phyloP scores from a whole-genome alignment of 2,888 invertebrate genomes.

The Protophormia terraenovae region DNA sequence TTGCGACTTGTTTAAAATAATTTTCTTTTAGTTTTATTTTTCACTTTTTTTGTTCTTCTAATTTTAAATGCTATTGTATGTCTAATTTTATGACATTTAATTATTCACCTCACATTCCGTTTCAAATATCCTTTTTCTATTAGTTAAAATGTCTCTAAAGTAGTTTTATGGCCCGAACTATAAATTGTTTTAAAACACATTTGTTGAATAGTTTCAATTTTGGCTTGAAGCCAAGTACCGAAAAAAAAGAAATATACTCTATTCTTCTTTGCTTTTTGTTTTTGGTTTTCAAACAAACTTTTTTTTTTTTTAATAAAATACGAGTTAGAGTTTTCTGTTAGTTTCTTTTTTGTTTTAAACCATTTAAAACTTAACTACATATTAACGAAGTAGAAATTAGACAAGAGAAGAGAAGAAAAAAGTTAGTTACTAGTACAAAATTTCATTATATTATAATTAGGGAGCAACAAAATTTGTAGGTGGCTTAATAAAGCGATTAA shows the following conservation, averaged over 20 bases:
- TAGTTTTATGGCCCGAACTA: conserved; percentile 56
- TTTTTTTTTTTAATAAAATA: conserved; percentile 14
- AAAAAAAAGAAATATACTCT: background rate
- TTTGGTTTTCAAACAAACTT: background rate
- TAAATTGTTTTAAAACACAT: conserved; percentile 62
- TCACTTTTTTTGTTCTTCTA: background rate
- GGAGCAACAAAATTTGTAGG: background rate
- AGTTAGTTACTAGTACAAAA: background rate
- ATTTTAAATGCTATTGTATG: background rate
- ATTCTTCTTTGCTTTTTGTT: background rate
- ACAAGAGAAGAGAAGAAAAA: background rate
- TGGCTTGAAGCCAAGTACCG: conserved; percentile 53
- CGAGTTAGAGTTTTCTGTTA: background rate
- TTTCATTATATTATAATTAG: background rate
- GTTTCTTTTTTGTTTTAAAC: conserved; percentile 1
- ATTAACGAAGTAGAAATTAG: background rate
- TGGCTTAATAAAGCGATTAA: too few relatives aligned
- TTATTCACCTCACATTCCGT: conserved; percentile 59
- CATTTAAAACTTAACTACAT: conserved; percentile 7
- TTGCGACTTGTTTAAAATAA: background rate
- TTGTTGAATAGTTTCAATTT: conserved; percentile 60
- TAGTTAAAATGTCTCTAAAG: conserved; percentile 49
- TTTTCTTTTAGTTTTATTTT: background rate
- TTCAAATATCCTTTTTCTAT: conserved; percentile 62
- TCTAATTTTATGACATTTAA: conserved; percentile 59